Conservation (phyloP, 1,140 invertebrate genomes). For the Lordiphosa collinella region DNA sequence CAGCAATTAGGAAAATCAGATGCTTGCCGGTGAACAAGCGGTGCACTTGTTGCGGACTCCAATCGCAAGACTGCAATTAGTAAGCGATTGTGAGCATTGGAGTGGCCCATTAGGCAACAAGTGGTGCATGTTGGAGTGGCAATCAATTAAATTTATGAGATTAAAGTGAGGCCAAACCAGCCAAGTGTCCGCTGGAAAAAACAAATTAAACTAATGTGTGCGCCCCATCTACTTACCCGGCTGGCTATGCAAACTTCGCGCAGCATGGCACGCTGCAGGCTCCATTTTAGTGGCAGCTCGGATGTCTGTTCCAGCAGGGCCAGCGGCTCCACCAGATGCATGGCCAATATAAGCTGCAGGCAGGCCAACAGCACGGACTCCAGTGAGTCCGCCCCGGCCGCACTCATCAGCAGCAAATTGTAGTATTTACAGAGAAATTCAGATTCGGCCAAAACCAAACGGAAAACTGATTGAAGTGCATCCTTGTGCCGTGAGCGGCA, state of each 20-base stretch:
- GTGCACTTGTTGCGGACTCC: constrained; percentile 75
- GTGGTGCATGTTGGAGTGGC: constrained; percentile 66
- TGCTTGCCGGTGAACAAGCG: constrained; percentile 58
- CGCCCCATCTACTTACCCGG: constrained; percentile 43
- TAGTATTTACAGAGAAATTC: constrained; percentile 75
- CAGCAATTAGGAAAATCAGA: constrained; percentile 79
- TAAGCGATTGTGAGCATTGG: constrained; percentile 27
- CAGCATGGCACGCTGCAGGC: constrained; percentile 48
- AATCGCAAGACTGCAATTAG: constrained; percentile 64
- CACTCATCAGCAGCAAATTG: constrained; percentile 66
- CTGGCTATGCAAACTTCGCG: constrained; percentile 49
- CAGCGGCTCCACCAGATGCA: constrained; percentile 65
- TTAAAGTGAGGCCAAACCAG: constrained; percentile 30
- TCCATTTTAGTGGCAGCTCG: constrained; percentile 50
- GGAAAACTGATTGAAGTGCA: constrained; percentile 73
- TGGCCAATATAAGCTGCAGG: constrained; percentile 50
- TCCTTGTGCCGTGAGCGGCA: constrained; percentile 73
- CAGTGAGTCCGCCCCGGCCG: constrained; percentile 24
- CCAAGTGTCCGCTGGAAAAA: constrained; percentile 40
- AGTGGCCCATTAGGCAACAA: constrained; percentile 52
- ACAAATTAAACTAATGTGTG: constrained; percentile 70
- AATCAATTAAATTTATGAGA: constrained; percentile 70
- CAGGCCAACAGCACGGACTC: constrained; percentile 55
- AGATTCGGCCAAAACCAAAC: constrained; percentile 70
- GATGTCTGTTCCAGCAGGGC: constrained; percentile 48